Base-by-base conservation (phyloP, 2,888 invertebrate genomes). In the Pandemis cinnamomeana region DNA sequence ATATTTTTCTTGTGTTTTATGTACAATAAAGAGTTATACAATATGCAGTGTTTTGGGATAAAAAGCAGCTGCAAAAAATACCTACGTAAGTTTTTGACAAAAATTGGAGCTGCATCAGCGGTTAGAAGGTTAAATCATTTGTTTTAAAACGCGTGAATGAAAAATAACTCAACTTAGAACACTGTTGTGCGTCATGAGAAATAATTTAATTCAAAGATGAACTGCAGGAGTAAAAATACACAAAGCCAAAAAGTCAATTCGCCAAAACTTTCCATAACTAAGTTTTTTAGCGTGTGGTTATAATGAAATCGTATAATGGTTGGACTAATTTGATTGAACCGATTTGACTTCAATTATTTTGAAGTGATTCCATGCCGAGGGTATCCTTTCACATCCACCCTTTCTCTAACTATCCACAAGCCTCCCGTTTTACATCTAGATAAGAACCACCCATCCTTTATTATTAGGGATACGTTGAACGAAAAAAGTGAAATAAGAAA, bases 331-430 rank as follows among this genome's bases (percentile, higher is more conserved):
- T 89, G 90, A 92, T 91, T 90, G 89, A 90, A 91, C 91, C 92
- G 93, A 93, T 93, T 93, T 92, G 91, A 92, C 91, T 93, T 93
- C 91, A 92, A 94, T 93, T 93, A 93, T 91, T 91, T 89, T 93
- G 87, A 92, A 93, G 92, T 89, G 90, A 90, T 87, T 84, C 83
- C 88, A 87, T 87, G 86, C 86, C 87, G 83, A 86, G 85, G 88
- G 89, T 91, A 92, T 92, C 91, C 91, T 88, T 91, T 92, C 91
- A 91, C 91, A 91, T 88, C 82, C 86, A 89, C 93, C 93, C 93
- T 91, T 90, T 91, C 92, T 89, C 89, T 90, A 90, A 90, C 91
- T 88, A 89, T 91, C 89, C 88, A 91, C 91, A 91, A 90, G 89
- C 89, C 91, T 89, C 87, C 87, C 84, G 85, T 90, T 87, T 89